Base-by-base conservation (phyloP, 2,797 vertebrate genomes). In the Lerista edwardsae region DNA sequence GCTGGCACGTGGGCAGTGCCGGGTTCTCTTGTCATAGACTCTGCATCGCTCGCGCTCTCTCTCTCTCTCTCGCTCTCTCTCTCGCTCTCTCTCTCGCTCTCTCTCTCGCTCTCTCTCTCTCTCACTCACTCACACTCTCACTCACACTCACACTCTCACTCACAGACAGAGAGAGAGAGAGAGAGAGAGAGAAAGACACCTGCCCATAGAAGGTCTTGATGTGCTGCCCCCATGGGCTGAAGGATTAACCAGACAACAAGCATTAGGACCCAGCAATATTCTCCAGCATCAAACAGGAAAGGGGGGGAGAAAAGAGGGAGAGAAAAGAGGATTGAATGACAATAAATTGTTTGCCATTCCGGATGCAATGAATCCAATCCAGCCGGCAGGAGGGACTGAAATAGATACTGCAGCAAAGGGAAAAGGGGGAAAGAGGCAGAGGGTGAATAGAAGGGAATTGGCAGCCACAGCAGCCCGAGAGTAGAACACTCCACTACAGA, bases 261-360 rank as follows among this genome's bases (percentile, higher is more conserved):
- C 96, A 94, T 89, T 94, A 95, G 94, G 95, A 96, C 96, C 95
- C 93, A 90, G 94, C 93, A 96, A 94, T 93, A 93, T 91, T 90
- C 80, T 91, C 91, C 92, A 78, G 59, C 83, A 88, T 90, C 91
- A 93, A 95, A 93, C 91, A 84, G 64, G 61, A 57, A 47, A 7
- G 78, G 25, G 64, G 39, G 11, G 12, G 72, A 36, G n/a, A 8
- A 31, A 27, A 51, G 11, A 23, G 41, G 29, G 78, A 73, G 34
- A 36, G 89, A 88, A 95, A 95, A 94, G 91, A 86, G 93, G 95
- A 97, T 96, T 97, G 95, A 95, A 96, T 97, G 95, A 97, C 95
- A 96, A 96, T 94, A 97, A 97, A 97, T 95, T 96, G 95, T 96
- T 97, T 96, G 96, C 96, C 95, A 96, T 96, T 96, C 95, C 94